A percentile compares a stretch with the other conserved stretches of the same genome.
Evolutionary conservation across 2,888 invertebrate genomes (phyloP).

Genomic region (Acanthococcus lagerstroemiae): DNA sequence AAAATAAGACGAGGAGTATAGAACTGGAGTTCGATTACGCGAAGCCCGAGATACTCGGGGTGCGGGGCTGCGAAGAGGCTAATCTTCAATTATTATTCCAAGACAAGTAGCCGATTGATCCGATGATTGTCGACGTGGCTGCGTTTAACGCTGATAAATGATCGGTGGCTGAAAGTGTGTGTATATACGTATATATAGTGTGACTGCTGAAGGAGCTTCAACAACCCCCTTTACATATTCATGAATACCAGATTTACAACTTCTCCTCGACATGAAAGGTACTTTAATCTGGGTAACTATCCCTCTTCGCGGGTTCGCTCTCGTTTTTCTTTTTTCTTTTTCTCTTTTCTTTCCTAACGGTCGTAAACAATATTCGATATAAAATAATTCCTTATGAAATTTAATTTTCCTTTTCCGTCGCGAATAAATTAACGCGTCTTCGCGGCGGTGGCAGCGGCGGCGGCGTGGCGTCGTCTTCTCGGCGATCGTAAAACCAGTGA

Average conservation of each 20-base stretch:
- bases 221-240: slow-evolving; percentile 29
- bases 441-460: no score
- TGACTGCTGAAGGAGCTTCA: slow-evolving; percentile 22
- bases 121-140: slow-evolving; percentile 29
- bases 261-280: slow-evolving; percentile 25
- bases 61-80: not conserved
- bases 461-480: no score
- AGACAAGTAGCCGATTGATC: slow-evolving; percentile 30
- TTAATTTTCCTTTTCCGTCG: slow-evolving; percentile 25
- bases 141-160: slow-evolving; percentile 29
- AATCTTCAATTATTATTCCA: slow-evolving; percentile 30
- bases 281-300: slow-evolving; percentile 26
- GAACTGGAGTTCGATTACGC: slow-evolving; percentile 14
- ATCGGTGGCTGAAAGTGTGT: slow-evolving; percentile 22
- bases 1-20: slow-evolving; percentile 1
- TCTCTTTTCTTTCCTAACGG: slow-evolving; percentile 4
- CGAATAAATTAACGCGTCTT: slow-evolving; percentile 17
- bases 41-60: no score
- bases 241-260: slow-evolving; percentile 29
- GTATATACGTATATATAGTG: no score
- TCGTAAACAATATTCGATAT: slow-evolving; percentile 22
- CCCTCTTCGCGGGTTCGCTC: not conserved
- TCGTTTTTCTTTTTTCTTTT: slow-evolving; percentile 5
- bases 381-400: slow-evolving; percentile 17
- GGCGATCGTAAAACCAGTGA: no score